These are phyloP conservation scores for Apolygus lucorum DNA, from an alignment of 1,140 invertebrate species.

Conservation along the genomic window DNA sequence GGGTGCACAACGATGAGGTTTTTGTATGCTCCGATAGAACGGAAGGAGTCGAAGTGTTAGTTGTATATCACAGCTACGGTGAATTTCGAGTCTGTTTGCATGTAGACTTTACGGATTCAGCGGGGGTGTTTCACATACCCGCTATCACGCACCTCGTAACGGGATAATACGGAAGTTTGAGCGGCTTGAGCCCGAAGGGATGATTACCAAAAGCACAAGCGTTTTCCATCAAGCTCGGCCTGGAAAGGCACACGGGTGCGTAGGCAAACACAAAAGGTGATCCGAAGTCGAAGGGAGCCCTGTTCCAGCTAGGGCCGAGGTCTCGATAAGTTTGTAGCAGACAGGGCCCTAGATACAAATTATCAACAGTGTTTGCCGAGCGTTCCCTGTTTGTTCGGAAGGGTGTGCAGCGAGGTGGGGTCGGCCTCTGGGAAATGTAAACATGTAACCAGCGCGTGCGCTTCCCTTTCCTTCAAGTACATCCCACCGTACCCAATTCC, in stretches of 20 bases:
- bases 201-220: neutral
- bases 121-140: no score
- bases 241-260: neutral
- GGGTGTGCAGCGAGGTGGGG: neutral
- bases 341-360: slow-evolving; percentile 14
- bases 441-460: slow-evolving; percentile 11
- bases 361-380: slow-evolving; percentile 8
- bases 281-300: neutral
- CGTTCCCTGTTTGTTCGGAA: slow-evolving; percentile 5
- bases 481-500: neutral
- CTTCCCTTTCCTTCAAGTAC: neutral
- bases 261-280: slow-evolving; percentile 6
- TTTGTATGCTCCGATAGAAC: no score
- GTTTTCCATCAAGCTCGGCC: neutral
- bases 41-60: no score
- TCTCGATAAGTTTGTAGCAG: slow-evolving; percentile 10
- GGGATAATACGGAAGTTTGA: no score
- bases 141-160: no score
- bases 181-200: no score
- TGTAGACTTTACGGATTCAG: no score
- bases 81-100: no score
- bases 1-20: no score
- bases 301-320: neutral
- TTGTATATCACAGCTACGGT: no score
- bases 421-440: slow-evolving; percentile 8